A percentile compares a stretch with the other conserved stretches of the same genome.
Evolutionary conservation across 2,888 invertebrate genomes (phyloP).

Genomic region (Chalcosyrphus nemorum): DNA sequence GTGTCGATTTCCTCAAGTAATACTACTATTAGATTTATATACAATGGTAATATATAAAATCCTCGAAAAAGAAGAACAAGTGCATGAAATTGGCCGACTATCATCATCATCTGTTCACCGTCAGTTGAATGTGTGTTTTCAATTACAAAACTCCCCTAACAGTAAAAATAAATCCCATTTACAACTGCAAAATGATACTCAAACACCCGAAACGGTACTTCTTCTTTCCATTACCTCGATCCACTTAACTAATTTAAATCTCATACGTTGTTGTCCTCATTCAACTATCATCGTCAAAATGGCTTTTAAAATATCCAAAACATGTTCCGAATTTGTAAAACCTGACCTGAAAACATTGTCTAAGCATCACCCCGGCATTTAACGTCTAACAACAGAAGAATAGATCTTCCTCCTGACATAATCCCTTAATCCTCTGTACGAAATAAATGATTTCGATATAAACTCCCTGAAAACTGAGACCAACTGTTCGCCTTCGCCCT

Average conservation of each 20-base stretch:
- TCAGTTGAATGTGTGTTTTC: slow-evolving; percentile 55
- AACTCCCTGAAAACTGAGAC: slow-evolving; percentile 69
- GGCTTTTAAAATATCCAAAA: slow-evolving; percentile 71
- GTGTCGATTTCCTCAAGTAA: too few relatives aligned
- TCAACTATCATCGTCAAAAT: slow-evolving; percentile 54
- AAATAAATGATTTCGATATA: slow-evolving; percentile 66
- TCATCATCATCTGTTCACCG: slow-evolving; percentile 50
- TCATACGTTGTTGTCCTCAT: slow-evolving; percentile 57
- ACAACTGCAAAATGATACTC: slow-evolving; percentile 61
- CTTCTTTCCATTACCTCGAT: slow-evolving; percentile 61
- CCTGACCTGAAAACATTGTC: slow-evolving; percentile 71
- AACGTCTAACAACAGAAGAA: slow-evolving; percentile 35
- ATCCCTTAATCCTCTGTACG: slow-evolving; percentile 68
- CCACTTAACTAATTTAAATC: slow-evolving; percentile 73
- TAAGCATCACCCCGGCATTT: slow-evolving; percentile 62
- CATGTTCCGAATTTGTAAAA: slow-evolving; percentile 72
- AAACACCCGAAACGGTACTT: slow-evolving; percentile 44
- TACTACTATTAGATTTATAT: too few relatives aligned
- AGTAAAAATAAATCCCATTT: slow-evolving; percentile 64
- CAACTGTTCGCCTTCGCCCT: slow-evolving; percentile 56
- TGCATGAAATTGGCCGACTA: neutral
- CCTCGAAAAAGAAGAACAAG: neutral
- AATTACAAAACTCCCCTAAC: slow-evolving; percentile 67
- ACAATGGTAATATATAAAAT: too few relatives aligned
- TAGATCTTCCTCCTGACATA: slow-evolving; percentile 41